Evolutionary conservation across 2,888 invertebrate genomes (phyloP).

Genomic region (Clanis bilineata): DNA sequence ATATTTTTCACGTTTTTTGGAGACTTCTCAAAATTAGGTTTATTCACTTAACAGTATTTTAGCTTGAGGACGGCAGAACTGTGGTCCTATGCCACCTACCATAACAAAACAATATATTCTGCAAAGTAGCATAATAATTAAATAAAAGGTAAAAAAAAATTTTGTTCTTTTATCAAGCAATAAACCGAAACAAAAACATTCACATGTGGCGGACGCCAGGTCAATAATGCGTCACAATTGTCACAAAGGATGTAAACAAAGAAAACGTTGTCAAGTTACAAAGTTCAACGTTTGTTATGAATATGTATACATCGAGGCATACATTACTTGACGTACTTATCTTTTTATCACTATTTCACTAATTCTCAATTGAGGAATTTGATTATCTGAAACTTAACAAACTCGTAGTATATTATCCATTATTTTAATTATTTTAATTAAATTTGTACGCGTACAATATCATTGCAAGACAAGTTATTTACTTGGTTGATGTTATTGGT

Average conservation of each 20-base stretch:
- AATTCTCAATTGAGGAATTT: neutral
- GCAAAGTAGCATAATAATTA: too few relatives aligned
- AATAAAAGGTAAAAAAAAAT: too few relatives aligned
- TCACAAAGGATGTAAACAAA: neutral
- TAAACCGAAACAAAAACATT: slow-evolving; percentile 3
- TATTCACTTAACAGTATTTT: too few relatives aligned
- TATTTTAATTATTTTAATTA: too few relatives aligned
- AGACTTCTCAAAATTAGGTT: too few relatives aligned
- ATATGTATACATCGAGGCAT: neutral
- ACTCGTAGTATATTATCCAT: too few relatives aligned
- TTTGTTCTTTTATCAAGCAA: neutral
- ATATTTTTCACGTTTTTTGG: too few relatives aligned
- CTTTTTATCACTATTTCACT: neutral
- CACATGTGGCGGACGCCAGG: neutral
- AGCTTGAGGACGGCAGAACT: too few relatives aligned
- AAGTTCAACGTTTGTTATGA: neutral
- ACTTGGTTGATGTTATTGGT: neutral
- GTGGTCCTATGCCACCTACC: too few relatives aligned
- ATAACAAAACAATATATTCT: too few relatives aligned
- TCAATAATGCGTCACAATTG: slow-evolving; percentile 4
- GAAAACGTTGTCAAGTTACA: neutral
- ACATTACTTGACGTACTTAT: neutral
- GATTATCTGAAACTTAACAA: neutral
- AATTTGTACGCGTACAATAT: too few relatives aligned
- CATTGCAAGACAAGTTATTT: too few relatives aligned